Evolutionary conservation across 1,140 invertebrate species (phyloP), one percentile per base, ranked within the genome.

Genomic region (Habropoda laboriosa): DNA sequence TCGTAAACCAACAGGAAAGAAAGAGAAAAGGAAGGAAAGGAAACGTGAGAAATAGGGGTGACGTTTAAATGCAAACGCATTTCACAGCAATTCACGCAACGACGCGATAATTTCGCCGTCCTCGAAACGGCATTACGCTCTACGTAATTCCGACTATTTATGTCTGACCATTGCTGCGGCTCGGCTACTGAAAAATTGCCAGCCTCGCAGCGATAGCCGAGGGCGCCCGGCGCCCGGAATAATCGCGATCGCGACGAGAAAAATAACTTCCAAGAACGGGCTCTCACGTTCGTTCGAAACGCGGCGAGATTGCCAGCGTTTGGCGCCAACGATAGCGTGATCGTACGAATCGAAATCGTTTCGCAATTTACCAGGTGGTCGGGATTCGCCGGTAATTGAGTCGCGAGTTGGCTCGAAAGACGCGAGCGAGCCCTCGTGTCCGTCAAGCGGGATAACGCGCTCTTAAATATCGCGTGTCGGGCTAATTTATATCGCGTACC

Each of bases 391-490:
- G 4, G 40, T 66, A 85, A 84, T 85, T 84, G 78, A 84, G 82
- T 66, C 66, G 45, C 70, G 72, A 27, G 40, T 35, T 32, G 8
- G 30, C 47, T 55, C 40, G 57, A 85, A 64, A 78, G 79, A 79
- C 72, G 74, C 42, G 75, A 64, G 74, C 42, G 75, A 64, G 40
- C 16, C 51, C 68, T 49, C 81, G 51, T 80, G 79, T 73, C 57
- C 30, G 42, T 83, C 53, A 27, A 53, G 3, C 55, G 38, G 71
- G 57, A 77, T 77, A 84, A 81, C 68, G 45, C 66, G 82, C 73
- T 40, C 55, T 61, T 60, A 73, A 81, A 81, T 72, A 76, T 81
- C 68, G 82, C 82, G 83, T 85, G 83, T 64, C 57, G 7, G 51
- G 38, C 32, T 42, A 49, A 76, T 84, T 79, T 80, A 53, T 64